Evolutionary conservation across 2,888 invertebrate species (phyloP).

Genomic region (Chromoteleia sp.): DNA sequence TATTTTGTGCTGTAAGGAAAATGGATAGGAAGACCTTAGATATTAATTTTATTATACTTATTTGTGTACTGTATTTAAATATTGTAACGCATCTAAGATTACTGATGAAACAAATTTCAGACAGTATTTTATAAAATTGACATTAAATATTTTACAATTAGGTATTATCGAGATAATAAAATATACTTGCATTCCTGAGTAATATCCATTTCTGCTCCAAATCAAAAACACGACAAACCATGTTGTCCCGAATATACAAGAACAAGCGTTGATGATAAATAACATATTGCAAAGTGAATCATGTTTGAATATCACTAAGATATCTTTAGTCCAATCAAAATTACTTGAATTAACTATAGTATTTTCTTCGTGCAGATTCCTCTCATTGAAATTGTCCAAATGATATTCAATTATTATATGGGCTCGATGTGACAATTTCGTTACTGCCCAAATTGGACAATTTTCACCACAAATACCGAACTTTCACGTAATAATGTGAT

Average conservation of each 20-base stretch:
- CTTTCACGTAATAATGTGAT: slow-evolving; percentile 38
- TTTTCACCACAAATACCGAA: slow-evolving; percentile 73
- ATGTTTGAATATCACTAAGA: slow-evolving; percentile 7
- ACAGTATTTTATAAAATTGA: neutral
- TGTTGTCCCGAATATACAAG: slow-evolving; percentile 85
- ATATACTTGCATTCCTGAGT: slow-evolving; percentile 84
- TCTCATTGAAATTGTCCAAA: neutral
- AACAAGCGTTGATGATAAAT: slow-evolving; percentile 78
- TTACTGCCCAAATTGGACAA: slow-evolving; percentile 75
- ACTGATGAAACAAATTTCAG: too few relatives aligned
- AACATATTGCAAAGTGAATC: slow-evolving; percentile 7
- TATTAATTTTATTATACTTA: too few relatives aligned
- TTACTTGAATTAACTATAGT: neutral
- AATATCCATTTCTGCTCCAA: slow-evolving; percentile 86
- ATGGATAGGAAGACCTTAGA: too few relatives aligned
- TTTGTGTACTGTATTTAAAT: too few relatives aligned
- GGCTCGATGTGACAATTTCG: slow-evolving; percentile 20
- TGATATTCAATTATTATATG: neutral
- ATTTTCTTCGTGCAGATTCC: neutral
- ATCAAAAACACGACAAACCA: slow-evolving; percentile 86
- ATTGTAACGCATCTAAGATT: too few relatives aligned
- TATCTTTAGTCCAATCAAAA: slow-evolving; percentile 22
- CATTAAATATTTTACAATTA: neutral
- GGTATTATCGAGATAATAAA: neutral
- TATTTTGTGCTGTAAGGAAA: too few relatives aligned